Conservation (phyloP, 2,888 invertebrate genomes). For the Cheilosia impressa region DNA sequence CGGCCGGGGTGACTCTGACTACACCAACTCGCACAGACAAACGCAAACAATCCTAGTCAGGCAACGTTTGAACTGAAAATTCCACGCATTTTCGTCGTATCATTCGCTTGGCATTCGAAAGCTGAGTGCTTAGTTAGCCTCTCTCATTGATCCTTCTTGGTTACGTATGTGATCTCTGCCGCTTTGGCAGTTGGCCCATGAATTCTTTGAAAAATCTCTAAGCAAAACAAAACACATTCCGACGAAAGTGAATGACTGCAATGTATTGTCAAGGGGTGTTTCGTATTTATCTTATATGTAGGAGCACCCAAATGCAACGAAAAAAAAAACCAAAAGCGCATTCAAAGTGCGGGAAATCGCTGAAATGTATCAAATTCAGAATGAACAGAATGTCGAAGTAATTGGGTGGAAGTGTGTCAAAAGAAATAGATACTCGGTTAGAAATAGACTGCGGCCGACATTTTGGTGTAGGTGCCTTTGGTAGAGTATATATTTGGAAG, state of each 20-base stretch:
- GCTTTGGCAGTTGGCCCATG: constrained; percentile 63
- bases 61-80: constrained; percentile 43
- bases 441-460: not conserved
- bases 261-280: constrained; percentile 39
- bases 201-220: constrained; percentile 55
- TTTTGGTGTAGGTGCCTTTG: not conserved
- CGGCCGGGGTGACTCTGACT: not conserved
- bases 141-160: constrained; percentile 61
- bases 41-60: constrained; percentile 11
- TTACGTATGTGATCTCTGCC: constrained; percentile 35
- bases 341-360: constrained; percentile 37
- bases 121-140: constrained; percentile 59
- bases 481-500: not conserved
- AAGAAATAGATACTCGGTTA: constrained; percentile 21
- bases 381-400: constrained; percentile 51
- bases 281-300: not conserved
- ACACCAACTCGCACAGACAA: constrained; percentile 13
- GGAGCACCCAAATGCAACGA: constrained; percentile 27
- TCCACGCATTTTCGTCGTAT: constrained; percentile 43
- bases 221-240: constrained; percentile 42
- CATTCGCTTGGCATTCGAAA: constrained; percentile 36
- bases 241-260: constrained; percentile 54
- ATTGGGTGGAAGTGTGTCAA: constrained; percentile 52
- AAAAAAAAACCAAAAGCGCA: not conserved
- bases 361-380: constrained; percentile 46